Percentiles rank a stretch among this genome's conserved stretches.
Evolutionary conservation across 2,888 invertebrate genomes (phyloP).

Genomic region (Tipula vernalis): DNA sequence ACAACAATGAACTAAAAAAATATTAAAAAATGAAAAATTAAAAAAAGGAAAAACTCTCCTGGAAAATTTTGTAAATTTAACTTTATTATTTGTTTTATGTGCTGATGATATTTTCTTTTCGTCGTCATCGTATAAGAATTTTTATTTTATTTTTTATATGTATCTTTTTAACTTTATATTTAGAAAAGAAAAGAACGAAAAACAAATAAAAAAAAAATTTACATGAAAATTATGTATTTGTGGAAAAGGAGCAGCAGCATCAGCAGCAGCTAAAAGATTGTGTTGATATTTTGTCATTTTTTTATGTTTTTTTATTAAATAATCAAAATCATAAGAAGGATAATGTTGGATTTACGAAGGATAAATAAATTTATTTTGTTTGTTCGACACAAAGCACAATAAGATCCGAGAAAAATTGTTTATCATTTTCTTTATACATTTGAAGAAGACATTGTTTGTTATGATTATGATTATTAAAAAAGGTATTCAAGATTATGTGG

Average conservation of each 20-base stretch:
- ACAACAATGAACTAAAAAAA: too few relatives aligned
- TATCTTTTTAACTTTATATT: neutral
- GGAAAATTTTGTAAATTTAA: neutral
- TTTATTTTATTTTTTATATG: neutral
- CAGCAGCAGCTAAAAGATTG: neutral
- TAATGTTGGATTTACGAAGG: conserved; percentile 4
- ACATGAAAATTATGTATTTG: neutral
- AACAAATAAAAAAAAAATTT: neutral
- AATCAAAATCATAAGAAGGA: conserved; percentile 4
- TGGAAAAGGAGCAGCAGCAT: neutral
- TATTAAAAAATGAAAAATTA: neutral
- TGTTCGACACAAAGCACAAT: neutral
- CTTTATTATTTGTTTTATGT: conserved; percentile 4
- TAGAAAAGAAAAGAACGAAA: neutral
- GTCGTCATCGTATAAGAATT: neutral
- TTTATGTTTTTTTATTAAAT: neutral
- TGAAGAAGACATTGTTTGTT: neutral
- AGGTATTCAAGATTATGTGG: neutral
- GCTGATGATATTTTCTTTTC: neutral
- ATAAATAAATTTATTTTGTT: neutral
- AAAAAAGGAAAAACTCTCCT: neutral
- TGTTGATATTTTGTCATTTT: neutral
- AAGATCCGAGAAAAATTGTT: neutral
- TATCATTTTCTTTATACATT: neutral
- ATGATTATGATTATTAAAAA: neutral